Percentiles rank a stretch among this genome's conserved stretches.
phyloP scores from a whole-genome alignment of 2,888 invertebrate species.

The Agonopterix alstromeriana region DNA sequence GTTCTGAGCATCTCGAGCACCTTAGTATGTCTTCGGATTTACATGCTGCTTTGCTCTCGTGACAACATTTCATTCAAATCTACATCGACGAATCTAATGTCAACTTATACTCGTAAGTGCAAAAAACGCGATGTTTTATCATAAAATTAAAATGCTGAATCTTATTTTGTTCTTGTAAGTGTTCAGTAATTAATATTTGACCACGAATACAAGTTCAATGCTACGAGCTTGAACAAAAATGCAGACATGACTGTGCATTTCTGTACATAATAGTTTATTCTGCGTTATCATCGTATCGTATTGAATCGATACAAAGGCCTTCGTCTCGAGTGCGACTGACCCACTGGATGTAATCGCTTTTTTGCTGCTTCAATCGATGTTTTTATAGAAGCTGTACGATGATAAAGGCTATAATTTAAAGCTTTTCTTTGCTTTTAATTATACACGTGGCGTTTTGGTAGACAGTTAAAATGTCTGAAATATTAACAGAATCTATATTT shows the following conservation, averaged over 20 bases:
- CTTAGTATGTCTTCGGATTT: too few relatives aligned
- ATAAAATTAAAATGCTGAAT: too few relatives aligned
- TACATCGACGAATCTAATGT: too few relatives aligned
- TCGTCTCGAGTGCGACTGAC: slow-evolving; percentile 31
- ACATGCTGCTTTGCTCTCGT: too few relatives aligned
- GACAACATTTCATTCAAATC: too few relatives aligned
- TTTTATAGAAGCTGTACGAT: slow-evolving; percentile 8
- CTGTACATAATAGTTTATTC: slow-evolving; percentile 24
- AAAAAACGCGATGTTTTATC: too few relatives aligned
- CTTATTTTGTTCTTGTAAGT: too few relatives aligned
- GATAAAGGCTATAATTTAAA: slow-evolving; percentile 12
- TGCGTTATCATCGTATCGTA: slow-evolving; percentile 35
- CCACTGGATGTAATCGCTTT: slow-evolving; percentile 19
- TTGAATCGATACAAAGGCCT: slow-evolving; percentile 26
- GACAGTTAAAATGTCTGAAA: too few relatives aligned
- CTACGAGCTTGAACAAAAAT: slow-evolving; percentile 25
- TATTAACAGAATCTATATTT: not conserved
- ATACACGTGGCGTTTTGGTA: too few relatives aligned
- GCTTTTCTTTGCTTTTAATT: slow-evolving; percentile 3
- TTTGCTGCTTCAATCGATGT: slow-evolving; percentile 15
- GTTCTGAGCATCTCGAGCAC: too few relatives aligned
- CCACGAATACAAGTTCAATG: slow-evolving; percentile 32
- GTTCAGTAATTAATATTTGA: slow-evolving; percentile 1
- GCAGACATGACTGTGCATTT: slow-evolving; percentile 41
- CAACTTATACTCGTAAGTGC: too few relatives aligned